Evolutionary conservation across 2,113 vertebrate genomes (phyloP).

Genomic region (Dolichallabes microphthalmus): DNA sequence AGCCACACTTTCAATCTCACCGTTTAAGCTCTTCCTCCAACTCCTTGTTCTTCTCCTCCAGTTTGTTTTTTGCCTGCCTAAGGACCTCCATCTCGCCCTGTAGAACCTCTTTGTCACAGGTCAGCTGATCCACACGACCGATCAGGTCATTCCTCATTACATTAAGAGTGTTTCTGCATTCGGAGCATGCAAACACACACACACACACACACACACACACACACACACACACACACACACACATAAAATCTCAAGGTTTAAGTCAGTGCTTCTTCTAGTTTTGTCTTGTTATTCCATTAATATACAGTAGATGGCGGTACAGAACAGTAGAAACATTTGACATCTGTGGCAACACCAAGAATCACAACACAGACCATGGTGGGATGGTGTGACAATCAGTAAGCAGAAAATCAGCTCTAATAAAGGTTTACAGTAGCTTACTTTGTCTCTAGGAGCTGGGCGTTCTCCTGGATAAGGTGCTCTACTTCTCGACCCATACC

Average conservation of each 20-base stretch:
- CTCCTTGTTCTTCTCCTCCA: constrained; percentile 92
- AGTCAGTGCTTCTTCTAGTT: background rate
- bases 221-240: background rate
- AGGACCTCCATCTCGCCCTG: constrained; percentile 85
- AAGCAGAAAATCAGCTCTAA: background rate
- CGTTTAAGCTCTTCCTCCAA: constrained; percentile 92
- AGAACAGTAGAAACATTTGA: background rate
- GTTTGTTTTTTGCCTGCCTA: constrained; percentile 84
- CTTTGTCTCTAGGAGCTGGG: constrained; percentile 96
- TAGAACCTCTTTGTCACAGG: constrained; percentile 90
- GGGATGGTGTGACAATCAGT: background rate
- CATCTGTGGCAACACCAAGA: background rate
- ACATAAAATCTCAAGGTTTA: background rate
- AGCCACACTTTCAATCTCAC: constrained; percentile 65
- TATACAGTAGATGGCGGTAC: constrained; percentile 48
- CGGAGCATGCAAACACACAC: background rate
- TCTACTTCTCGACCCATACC: constrained; percentile 99
- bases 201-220: background rate
- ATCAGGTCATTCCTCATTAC: constrained; percentile 97
- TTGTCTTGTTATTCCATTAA: background rate
- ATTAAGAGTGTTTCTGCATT: constrained; percentile 89
- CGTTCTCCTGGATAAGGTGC: constrained; percentile 96
- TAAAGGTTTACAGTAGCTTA: constrained; percentile 65
- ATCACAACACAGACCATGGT: background rate
- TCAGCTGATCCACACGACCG: constrained; percentile 86